Evolutionary conservation across 2,113 vertebrate genomes (phyloP).

Genomic region (Neogale vison): DNA sequence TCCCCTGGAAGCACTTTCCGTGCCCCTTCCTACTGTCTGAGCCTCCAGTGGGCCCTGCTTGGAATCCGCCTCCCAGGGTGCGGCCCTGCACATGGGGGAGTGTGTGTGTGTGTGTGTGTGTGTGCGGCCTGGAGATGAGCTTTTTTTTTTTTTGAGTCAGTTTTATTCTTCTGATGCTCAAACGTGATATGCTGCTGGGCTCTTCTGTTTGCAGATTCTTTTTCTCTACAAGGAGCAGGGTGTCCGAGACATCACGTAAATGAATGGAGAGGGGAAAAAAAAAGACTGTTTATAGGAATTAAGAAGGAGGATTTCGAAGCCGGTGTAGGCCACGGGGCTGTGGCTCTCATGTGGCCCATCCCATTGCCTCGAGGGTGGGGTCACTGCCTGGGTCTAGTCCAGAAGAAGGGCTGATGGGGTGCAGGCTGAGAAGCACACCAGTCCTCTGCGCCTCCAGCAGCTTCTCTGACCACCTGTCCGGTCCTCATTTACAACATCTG

Average conservation of each 20-base stretch:
- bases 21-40: neutral
- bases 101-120: neutral
- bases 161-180: neutral
- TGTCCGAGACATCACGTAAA: neutral
- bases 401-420: neutral
- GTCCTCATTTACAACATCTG: rapidly evolving
- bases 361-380: neutral
- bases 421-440: no score
- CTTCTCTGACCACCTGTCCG: neutral
- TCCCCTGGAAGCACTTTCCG: neutral
- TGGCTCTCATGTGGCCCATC: neutral
- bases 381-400: neutral
- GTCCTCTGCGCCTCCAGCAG: neutral
- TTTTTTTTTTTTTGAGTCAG: neutral
- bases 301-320: neutral
- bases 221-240: slow-evolving; percentile 17
- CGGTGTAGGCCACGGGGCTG: neutral
- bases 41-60: rapidly evolving
- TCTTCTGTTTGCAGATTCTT: neutral
- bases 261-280: neutral
- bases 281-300: neutral
- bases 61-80: neutral
- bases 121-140: neutral
- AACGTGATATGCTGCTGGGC: neutral
- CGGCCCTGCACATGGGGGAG: neutral